These are phyloP conservation scores for Sturmia bella DNA, from an alignment of 2,888 invertebrate species.

Conservation along the genomic window DNA sequence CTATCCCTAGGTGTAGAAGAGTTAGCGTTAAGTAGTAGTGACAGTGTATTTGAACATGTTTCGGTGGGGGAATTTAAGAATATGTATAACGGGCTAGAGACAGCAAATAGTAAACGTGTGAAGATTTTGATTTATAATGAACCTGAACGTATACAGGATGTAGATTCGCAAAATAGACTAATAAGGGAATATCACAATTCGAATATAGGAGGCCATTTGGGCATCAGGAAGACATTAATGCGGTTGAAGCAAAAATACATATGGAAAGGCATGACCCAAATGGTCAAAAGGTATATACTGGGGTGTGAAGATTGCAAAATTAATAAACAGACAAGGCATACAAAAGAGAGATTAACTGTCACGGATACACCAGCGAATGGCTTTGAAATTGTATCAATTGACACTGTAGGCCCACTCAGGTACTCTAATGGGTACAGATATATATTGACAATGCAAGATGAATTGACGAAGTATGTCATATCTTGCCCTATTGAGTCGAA, in stretches of 20 bases:
- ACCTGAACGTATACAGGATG: not conserved
- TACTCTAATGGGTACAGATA: not conserved
- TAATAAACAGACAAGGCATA: no score
- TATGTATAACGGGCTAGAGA: not conserved
- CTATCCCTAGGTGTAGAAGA: no score
- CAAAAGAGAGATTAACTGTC: no score
- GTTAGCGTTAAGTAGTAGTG: no score
- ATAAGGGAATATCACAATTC: conserved; percentile 14
- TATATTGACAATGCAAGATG: no score
- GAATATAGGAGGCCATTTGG: not conserved
- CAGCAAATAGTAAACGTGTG: not conserved
- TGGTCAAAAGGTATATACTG: no score
- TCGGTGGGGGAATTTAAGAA: not conserved
- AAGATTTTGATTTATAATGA: not conserved
- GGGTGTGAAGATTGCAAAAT: no score
- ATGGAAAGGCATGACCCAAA: no score
- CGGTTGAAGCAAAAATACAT: not conserved
- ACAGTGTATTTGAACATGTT: not conserved
- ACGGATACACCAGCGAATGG: no score
- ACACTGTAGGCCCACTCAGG: no score
- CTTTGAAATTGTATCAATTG: not conserved
- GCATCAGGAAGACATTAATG: conserved; percentile 4
- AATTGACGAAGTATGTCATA: not conserved
- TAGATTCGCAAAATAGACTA: not conserved
- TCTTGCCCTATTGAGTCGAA: not conserved